A percentile compares a stretch with the other conserved stretches of the same genome.
These are phyloP conservation scores for Hoplostethus atlanticus DNA, from an alignment of 2,797 vertebrate genomes.

Conservation along the genomic window DNA sequence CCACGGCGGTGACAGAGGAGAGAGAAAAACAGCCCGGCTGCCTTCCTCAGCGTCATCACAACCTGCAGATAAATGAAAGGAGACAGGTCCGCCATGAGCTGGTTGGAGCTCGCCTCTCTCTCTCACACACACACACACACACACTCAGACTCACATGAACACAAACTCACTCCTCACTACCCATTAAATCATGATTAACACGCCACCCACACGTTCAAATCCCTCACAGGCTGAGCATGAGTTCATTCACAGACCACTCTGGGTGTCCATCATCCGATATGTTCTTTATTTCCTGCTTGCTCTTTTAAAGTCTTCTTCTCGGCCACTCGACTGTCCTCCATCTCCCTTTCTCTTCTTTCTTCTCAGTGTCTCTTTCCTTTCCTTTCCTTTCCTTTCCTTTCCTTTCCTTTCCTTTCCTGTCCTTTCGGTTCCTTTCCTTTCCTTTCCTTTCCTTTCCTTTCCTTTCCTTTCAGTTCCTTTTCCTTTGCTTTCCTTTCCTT, in stretches of 20 bases:
- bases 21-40: background rate
- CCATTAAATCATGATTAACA: background rate
- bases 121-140: background rate
- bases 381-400: too few relatives aligned
- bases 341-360: background rate
- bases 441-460: background rate
- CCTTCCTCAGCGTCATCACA: conserved; percentile 25
- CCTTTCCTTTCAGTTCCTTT: background rate
- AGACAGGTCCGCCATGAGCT: conserved; percentile 42
- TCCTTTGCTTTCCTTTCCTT: too few relatives aligned
- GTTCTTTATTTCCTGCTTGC: too few relatives aligned
- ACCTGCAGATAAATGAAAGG: conserved; percentile 39
- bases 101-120: conserved; percentile 8
- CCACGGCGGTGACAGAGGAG: conserved; percentile 1
- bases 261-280: too few relatives aligned
- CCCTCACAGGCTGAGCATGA: too few relatives aligned
- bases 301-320: too few relatives aligned
- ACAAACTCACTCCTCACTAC: background rate
- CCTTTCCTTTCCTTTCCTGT: background rate
- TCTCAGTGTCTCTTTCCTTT: too few relatives aligned
- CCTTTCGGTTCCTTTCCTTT: background rate
- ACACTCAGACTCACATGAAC: background rate
- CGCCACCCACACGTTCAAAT: too few relatives aligned
- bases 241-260: too few relatives aligned
- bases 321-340: background rate